Percentiles rank a stretch among this genome's conserved stretches.
Evolutionary conservation across 30 jellyfish, hydroid and myxozoan species (phyloP).

Genomic region (Aurelia sp.): DNA sequence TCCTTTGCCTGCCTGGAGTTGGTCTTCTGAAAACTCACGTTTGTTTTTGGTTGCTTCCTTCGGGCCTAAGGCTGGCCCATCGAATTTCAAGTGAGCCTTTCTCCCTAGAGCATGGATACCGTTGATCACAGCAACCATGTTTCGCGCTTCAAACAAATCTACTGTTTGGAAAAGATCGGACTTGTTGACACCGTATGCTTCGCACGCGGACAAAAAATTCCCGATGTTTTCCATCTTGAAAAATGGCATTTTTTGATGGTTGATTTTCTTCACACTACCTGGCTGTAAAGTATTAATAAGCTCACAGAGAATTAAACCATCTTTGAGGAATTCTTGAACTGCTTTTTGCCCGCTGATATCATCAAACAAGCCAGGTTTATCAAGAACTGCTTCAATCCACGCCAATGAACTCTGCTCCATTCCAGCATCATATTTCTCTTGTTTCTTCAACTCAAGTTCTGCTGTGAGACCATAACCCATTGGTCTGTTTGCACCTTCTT

Average conservation of each 20-base stretch:
- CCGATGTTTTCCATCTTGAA: constrained; percentile 97
- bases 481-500: constrained; percentile 91
- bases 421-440: constrained; percentile 75
- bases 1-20: constrained; percentile 88
- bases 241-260: constrained; percentile 91
- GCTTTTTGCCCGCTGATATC: constrained; percentile 68
- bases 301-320: constrained; percentile 84
- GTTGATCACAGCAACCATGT: constrained; percentile 89
- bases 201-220: constrained; percentile 82
- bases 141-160: constrained; percentile 87
- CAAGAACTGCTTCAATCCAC: constrained; percentile 94
- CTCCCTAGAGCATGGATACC: constrained; percentile 94
- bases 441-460: constrained; percentile 74
- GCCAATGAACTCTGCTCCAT: constrained; percentile 87
- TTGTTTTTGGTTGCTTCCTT: constrained; percentile 79
- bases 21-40: constrained; percentile 90
- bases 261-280: constrained; percentile 79
- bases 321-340: constrained; percentile 72
- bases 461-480: constrained; percentile 93
- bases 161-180: constrained; percentile 96
- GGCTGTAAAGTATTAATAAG: constrained; percentile 81
- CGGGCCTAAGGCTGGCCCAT: constrained; percentile 97
- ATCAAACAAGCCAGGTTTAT: constrained; percentile 76
- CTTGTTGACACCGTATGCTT: constrained; percentile 64
- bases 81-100: constrained; percentile 73